A percentile compares a stretch with the other conserved stretches of the same genome.
These are phyloP conservation scores for Pseudois nayaur DNA, from an alignment of 2,113 vertebrate species.

Conservation along the genomic window DNA sequence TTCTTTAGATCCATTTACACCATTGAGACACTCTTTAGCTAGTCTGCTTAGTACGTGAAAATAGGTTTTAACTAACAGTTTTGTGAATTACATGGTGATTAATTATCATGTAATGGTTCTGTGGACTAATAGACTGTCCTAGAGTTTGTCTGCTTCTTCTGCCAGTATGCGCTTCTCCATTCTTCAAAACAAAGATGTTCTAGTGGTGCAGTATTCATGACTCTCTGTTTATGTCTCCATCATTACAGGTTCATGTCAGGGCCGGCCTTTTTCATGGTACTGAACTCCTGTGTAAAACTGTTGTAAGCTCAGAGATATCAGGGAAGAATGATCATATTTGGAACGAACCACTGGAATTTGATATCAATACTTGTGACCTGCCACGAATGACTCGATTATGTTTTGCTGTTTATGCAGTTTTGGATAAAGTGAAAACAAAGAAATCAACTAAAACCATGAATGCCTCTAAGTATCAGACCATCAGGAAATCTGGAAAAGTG, in stretches of 20 bases:
- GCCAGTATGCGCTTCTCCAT: not conserved
- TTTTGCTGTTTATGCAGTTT: conserved; percentile 94
- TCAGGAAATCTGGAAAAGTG: conserved; percentile 98
- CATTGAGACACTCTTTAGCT: not conserved
- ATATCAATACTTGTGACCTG: conserved; percentile 92
- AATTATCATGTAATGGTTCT: not conserved
- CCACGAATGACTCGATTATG: conserved; percentile 98
- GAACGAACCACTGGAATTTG: conserved; percentile 93
- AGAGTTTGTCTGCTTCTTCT: not conserved
- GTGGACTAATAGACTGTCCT: not conserved
- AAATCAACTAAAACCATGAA: conserved; percentile 93
- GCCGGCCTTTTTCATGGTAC: conserved; percentile 98
- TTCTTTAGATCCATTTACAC: not conserved
- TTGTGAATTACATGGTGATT: not conserved
- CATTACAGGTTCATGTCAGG: conserved; percentile 91
- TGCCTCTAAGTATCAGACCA: conserved; percentile 95
- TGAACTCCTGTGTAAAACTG: conserved; percentile 93
- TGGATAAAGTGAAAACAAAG: conserved; percentile 96
- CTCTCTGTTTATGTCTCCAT: conserved; percentile 26
- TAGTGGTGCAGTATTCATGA: not conserved
- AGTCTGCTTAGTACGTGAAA: not conserved
- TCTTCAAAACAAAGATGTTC: not conserved
- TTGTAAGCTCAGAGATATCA: conserved; percentile 91
- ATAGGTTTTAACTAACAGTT: not conserved
- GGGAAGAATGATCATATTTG: conserved; percentile 92